Percentiles rank a stretch among this genome's conserved stretches.
phyloP scores from a whole-genome alignment of 2,113 vertebrate genomes.

The Phyllostomus discolor region DNA sequence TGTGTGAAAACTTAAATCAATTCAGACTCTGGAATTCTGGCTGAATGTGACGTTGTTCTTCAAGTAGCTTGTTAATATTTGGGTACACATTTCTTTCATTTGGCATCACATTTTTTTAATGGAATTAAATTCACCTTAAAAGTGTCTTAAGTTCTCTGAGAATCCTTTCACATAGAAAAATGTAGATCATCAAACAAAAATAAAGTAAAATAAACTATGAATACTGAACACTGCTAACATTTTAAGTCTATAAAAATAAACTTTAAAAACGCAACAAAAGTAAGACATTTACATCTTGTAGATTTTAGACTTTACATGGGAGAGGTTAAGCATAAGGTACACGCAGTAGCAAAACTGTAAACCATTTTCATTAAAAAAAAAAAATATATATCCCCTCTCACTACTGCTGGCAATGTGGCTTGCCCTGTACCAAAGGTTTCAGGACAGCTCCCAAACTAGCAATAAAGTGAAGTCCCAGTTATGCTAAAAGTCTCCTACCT shows the following conservation, averaged over 20 bases:
- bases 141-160: background rate
- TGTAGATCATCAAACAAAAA: background rate
- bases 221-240: background rate
- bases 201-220: background rate
- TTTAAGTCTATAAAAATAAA: slow-evolving; percentile 56
- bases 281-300: slow-evolving; percentile 8
- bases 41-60: slow-evolving; percentile 13
- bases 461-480: slow-evolving; percentile 69
- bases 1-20: slow-evolving; percentile 48
- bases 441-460: slow-evolving; percentile 59
- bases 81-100: background rate
- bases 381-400: slow-evolving; percentile 31
- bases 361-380: background rate
- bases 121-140: background rate
- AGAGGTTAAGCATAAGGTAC: background rate
- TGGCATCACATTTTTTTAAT: background rate
- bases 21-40: slow-evolving; percentile 69
- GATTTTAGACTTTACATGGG: slow-evolving; percentile 1
- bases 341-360: background rate
- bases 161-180: background rate
- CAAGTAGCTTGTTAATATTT: background rate
- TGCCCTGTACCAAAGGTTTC: slow-evolving; percentile 14
- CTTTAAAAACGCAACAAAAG: slow-evolving; percentile 11
- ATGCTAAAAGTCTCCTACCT: slow-evolving; percentile 92
- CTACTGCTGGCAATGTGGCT: slow-evolving; percentile 52